phyloP scores from a whole-genome alignment of 2,888 invertebrate genomes.

The Xestia ashworthii region DNA sequence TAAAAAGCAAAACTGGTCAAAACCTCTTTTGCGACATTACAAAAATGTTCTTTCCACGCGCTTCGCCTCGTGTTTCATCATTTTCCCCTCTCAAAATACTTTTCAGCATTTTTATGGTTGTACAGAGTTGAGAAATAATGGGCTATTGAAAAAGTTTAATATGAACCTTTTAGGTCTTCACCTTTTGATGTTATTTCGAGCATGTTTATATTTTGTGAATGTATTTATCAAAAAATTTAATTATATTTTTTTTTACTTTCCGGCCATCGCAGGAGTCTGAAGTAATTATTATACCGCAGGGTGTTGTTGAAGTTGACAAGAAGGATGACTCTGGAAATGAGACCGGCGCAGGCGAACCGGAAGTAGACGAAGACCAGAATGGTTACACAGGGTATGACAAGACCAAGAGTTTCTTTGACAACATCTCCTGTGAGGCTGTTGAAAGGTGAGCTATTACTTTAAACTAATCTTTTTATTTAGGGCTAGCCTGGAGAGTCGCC shows the following conservation, averaged over 20 bases:
- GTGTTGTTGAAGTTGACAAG: conserved; percentile 92
- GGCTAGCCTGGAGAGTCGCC: too few relatives aligned
- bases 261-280: conserved; percentile 62
- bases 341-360: conserved; percentile 95
- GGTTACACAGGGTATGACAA: conserved; percentile 96
- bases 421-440: conserved; percentile 99
- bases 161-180: neutral
- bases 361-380: conserved; percentile 93
- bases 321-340: conserved; percentile 98
- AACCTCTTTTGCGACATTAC: neutral
- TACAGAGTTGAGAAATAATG: neutral
- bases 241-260: conserved; percentile 49
- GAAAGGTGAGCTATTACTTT: conserved; percentile 92
- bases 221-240: conserved; percentile 26
- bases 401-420: conserved; percentile 99
- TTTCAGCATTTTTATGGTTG: conserved; percentile 7
- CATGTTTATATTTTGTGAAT: conserved; percentile 17
- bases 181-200: conserved; percentile 3
- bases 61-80: neutral
- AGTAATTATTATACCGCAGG: conserved; percentile 78
- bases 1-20: neutral
- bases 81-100: neutral
- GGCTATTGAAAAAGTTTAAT: conserved; percentile 3
- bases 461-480: neutral
- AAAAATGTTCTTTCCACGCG: neutral